phyloP scores from a whole-genome alignment of 1,140 invertebrate genomes.

The Drosophila melanogaster region DNA sequence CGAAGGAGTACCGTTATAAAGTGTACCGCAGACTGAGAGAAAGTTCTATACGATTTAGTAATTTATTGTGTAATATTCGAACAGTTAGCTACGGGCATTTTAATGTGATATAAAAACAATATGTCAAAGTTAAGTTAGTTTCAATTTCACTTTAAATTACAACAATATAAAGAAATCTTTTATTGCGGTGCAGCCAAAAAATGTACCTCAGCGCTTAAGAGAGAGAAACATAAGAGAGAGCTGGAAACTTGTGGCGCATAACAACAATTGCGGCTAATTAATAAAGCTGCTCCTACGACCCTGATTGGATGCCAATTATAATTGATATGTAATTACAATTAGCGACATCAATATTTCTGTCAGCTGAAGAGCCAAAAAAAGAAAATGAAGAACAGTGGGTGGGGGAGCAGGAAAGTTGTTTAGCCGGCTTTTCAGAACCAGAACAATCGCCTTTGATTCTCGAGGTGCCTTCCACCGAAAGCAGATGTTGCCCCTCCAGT shows the following conservation, averaged over 20 bases:
- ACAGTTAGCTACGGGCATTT: too few relatives aligned
- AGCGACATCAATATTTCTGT: conserved; percentile 23
- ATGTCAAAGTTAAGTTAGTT: too few relatives aligned
- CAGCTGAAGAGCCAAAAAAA: not conserved
- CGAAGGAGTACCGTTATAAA: not conserved
- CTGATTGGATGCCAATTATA: conserved; percentile 26
- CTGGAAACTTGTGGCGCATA: conserved; percentile 39
- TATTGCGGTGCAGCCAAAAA: not conserved
- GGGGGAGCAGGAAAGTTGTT: conserved; percentile 11
- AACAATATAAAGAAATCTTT: not conserved
- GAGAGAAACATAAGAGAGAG: conserved; percentile 1
- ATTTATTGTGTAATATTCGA: not conserved
- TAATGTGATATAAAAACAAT: not conserved
- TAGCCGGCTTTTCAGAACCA: conserved; percentile 31
- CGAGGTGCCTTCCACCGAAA: not conserved
- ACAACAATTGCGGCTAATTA: conserved; percentile 61
- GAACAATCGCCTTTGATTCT: conserved; percentile 15
- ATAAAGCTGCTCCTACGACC: conserved; percentile 26
- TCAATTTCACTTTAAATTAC: not conserved
- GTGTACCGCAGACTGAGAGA: conserved; percentile 27
- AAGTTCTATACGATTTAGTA: not conserved
- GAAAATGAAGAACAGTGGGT: not conserved
- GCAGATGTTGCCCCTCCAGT: conserved; percentile 2
- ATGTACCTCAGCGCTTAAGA: conserved; percentile 16
- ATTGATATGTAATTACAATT: conserved; percentile 44